These are phyloP conservation scores for Hirundo rustica DNA, from an alignment of 2,797 vertebrate genomes.

Conservation along the genomic window DNA sequence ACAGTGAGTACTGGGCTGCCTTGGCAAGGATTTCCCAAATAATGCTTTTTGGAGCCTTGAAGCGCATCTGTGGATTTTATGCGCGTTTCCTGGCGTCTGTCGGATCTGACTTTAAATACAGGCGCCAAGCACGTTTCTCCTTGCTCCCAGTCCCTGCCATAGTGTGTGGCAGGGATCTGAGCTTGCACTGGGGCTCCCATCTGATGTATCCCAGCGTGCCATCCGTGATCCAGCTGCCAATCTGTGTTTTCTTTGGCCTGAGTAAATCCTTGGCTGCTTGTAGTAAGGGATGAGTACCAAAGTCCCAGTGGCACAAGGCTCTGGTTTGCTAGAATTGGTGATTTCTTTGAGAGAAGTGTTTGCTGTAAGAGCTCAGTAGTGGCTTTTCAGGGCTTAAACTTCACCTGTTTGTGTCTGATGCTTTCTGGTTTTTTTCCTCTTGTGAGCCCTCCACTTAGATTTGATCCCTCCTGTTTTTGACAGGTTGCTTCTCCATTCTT, in stretches of 20 bases:
- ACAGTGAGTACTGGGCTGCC: slow-evolving; percentile 82
- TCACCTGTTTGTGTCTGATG: background rate
- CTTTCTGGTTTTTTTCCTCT: background rate
- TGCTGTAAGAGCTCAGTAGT: background rate
- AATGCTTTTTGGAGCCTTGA: background rate
- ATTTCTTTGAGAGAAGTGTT: background rate
- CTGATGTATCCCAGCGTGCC: background rate
- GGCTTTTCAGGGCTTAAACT: background rate
- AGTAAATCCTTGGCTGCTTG: background rate
- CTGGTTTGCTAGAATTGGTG: background rate
- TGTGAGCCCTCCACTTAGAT: background rate
- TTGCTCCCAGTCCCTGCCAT: background rate
- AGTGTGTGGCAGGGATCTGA: background rate
- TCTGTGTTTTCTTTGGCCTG: background rate
- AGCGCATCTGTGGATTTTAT: background rate
- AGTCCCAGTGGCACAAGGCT: background rate
- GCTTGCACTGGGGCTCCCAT: background rate
- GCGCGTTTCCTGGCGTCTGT: background rate
- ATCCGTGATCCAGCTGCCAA: background rate
- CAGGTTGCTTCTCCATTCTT: background rate
- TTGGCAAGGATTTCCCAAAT: background rate
- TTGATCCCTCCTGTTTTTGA: background rate
- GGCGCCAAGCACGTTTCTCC: background rate
- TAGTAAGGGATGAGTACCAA: background rate
- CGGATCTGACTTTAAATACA: background rate